A percentile compares a stretch with the other conserved stretches of the same genome.
phyloP scores from a whole-genome alignment of 2,113 vertebrate genomes.

The Numida meleagris region DNA sequence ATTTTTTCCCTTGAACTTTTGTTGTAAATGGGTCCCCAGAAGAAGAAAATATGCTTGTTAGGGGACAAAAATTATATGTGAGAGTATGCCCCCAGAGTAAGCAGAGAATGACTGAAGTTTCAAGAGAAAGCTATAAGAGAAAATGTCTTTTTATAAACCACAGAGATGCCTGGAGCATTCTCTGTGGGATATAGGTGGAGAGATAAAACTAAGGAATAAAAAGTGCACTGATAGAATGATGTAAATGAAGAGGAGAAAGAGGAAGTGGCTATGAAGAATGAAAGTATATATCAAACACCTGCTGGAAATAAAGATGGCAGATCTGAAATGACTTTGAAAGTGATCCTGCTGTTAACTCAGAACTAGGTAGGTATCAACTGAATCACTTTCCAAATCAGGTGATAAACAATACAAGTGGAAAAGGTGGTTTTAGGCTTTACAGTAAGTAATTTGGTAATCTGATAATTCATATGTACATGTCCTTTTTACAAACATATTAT shows the following conservation, averaged over 20 bases:
- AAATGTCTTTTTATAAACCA: constrained; percentile 37
- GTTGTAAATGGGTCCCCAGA: constrained; percentile 18
- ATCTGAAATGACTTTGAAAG: neutral
- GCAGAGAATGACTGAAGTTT: constrained; percentile 29
- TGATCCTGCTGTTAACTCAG: neutral
- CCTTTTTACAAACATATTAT: neutral
- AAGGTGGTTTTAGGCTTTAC: neutral
- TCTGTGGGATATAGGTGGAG: constrained; percentile 11
- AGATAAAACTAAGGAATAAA: constrained; percentile 33
- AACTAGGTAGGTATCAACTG: neutral
- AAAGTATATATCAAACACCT: neutral
- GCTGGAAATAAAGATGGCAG: neutral
- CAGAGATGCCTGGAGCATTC: constrained; percentile 38
- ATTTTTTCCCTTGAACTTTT: constrained; percentile 4
- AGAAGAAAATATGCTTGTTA: constrained; percentile 36
- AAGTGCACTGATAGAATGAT: neutral
- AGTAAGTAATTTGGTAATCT: neutral
- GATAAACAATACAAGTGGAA: neutral
- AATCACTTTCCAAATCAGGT: neutral
- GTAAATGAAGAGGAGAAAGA: neutral
- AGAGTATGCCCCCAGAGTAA: constrained; percentile 27
- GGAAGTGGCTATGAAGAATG: neutral
- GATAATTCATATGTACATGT: neutral
- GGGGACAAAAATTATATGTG: neutral
- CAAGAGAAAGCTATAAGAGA: constrained; percentile 18